Evolutionary conservation across 2,113 vertebrate species (phyloP).

Genomic region (Balaeniceps rex): DNA sequence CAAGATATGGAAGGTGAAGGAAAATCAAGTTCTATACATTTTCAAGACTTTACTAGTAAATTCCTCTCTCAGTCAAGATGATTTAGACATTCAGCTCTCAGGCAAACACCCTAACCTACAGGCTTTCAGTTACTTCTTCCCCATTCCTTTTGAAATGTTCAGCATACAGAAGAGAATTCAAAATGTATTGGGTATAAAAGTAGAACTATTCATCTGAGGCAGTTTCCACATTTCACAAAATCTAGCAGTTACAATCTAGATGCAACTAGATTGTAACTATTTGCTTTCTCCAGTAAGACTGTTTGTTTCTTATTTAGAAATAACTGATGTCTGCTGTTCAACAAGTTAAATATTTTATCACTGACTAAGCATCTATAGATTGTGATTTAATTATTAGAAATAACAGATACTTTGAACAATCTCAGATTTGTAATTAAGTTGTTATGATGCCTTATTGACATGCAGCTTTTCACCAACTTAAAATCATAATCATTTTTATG

Average conservation of each 20-base stretch:
- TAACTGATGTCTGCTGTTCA: neutral
- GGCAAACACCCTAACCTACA: neutral
- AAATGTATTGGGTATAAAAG: neutral
- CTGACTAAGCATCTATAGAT: neutral
- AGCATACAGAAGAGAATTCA: neutral
- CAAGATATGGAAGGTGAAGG: neutral
- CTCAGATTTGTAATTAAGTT: neutral
- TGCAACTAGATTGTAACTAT: neutral
- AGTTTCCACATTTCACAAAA: neutral
- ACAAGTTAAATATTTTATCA: neutral
- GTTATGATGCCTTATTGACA: neutral
- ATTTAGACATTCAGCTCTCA: neutral
- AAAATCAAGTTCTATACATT: neutral
- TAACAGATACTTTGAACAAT: neutral
- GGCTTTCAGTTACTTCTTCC: neutral
- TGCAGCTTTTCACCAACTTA: neutral
- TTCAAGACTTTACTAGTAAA: neutral
- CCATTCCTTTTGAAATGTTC: neutral
- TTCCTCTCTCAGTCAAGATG: neutral
- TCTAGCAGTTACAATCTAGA: neutral
- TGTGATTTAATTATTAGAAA: neutral
- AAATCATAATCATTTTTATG: neutral
- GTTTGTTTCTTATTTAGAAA: neutral
- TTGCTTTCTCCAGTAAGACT: neutral
- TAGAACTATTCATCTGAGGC: neutral